These are phyloP conservation scores for Ailuropoda melanoleuca DNA, from an alignment of 2,113 vertebrate genomes.

Conservation along the genomic window DNA sequence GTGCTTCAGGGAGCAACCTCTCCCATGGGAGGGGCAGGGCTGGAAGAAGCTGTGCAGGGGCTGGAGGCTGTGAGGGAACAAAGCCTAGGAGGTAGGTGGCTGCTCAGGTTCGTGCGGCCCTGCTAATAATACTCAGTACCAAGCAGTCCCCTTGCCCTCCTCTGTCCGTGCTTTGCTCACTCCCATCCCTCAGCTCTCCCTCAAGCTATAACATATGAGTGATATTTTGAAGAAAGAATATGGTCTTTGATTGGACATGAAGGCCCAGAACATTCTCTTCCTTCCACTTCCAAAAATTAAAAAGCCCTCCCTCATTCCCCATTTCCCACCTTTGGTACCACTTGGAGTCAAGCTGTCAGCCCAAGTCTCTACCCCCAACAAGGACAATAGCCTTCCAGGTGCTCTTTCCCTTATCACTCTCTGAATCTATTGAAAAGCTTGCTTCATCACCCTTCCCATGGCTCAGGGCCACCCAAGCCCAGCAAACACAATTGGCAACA, in stretches of 20 bases:
- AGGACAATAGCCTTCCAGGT: background rate
- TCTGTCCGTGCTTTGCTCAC: background rate
- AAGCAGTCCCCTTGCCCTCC: background rate
- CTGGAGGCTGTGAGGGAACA: background rate
- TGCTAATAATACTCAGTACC: background rate
- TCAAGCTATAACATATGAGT: background rate
- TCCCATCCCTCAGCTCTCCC: background rate
- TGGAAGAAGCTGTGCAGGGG: background rate
- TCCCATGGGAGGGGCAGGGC: background rate
- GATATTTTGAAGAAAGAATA: slow-evolving; percentile 4
- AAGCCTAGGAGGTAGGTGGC: background rate
- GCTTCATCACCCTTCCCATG: background rate
- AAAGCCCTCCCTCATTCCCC: background rate
- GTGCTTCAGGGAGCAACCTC: background rate
- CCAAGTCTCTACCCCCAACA: background rate
- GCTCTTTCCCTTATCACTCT: background rate
- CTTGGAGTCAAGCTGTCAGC: background rate
- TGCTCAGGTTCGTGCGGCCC: background rate
- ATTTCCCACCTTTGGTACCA: background rate
- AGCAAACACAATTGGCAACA: background rate
- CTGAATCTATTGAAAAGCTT: background rate
- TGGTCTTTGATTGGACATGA: background rate
- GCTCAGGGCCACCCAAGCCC: background rate
- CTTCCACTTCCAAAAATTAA: background rate
- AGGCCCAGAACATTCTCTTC: background rate